Conservation (phyloP, 1,140 invertebrate genomes). For the Eriosoma lanigerum region DNA sequence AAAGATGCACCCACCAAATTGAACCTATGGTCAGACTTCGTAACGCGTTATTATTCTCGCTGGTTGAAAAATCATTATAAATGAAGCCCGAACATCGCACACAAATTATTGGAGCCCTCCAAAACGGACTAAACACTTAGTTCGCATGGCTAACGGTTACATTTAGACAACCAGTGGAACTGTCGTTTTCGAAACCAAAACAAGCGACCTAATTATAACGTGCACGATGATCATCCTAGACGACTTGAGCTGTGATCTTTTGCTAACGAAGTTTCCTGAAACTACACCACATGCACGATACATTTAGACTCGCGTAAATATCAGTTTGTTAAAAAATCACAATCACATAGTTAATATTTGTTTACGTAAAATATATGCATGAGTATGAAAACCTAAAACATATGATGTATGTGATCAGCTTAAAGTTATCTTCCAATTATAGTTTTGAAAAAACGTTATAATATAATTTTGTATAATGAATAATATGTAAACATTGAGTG, state of each 20-base stretch:
- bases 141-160: not conserved
- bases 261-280: constrained; percentile 8
- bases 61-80: not conserved
- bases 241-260: not conserved
- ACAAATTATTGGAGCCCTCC: not conserved
- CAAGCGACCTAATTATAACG: not conserved
- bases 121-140: not conserved
- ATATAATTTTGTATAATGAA: no score
- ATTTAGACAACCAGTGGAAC: not conserved
- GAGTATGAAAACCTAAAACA: no score
- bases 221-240: not conserved
- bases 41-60: not conserved
- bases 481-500: no score
- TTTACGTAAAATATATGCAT: no score
- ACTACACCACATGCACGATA: not conserved
- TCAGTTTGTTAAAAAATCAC: not conserved
- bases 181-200: not conserved
- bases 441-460: no score
- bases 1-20: no score
- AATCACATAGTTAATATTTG: no score
- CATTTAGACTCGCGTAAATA: not conserved
- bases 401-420: no score
- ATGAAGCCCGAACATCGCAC: not conserved
- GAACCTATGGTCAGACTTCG: no score
- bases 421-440: no score